Base-by-base conservation (phyloP, 2,797 vertebrate species). In the Leptoclinus maculatus region DNA sequence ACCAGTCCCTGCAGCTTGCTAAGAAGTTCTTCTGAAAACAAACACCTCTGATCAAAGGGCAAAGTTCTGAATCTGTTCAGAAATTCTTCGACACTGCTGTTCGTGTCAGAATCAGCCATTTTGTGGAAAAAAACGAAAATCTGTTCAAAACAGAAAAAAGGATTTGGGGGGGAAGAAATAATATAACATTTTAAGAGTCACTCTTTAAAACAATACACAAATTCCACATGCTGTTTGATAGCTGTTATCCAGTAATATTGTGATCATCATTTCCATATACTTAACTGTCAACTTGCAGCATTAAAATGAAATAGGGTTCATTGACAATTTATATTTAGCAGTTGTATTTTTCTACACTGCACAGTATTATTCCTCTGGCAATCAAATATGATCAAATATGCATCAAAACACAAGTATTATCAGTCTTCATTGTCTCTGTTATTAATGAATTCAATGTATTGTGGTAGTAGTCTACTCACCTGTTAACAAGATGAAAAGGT, bases 1-100 rank as follows among this genome's bases (percentile, higher is more conserved):
- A 89, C 67, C 39, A 93, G 72, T 45, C 76, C 75, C 12, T 60
- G 27, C n/a, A 79, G 64, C 78, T 76, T 89, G 27, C 58, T 57
- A 25, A 85, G 36, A 53, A 73, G 66, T 16, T 16, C 45, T 7
- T 36, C 0, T 51, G 12, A 1, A 56, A 9, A 1, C 5, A 21
- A 36, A 0, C 16, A 7, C 16, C 1, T 5, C 3, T 6, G 38
- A 76, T 1, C n/a, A 8, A 0, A 1, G 4, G 1, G 7, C 34
- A 23, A 19, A 39, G 3, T 12, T 13, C 5, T 9, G 4, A 77
- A 9, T 23, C 1, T 36, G 10, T 1, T 3, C 17, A 17, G 0
- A 4, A 66, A 0, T 9, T 53, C 36, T 25, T 54, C 59, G 0
- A 23, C 0, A 0, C 6, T 32, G 10, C n/a, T 9, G 10, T 71